Percentiles rank a stretch among this genome's conserved stretches.
Conservation (phyloP, 2,113 vertebrate genomes). For the Gadus chalcogrammus region DNA sequence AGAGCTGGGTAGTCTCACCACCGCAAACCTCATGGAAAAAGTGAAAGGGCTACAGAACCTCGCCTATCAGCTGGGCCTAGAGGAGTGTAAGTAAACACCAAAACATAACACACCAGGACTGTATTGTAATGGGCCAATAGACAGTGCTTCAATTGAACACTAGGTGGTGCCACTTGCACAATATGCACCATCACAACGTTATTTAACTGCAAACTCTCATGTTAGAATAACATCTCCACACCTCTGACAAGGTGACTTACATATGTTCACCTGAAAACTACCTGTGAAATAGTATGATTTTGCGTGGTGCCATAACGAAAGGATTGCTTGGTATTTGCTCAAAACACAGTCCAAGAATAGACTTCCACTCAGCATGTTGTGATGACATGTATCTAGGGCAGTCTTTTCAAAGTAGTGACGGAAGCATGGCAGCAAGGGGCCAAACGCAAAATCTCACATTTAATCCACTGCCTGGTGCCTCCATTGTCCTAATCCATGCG, state of each 20-base stretch:
- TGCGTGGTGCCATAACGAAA: background rate
- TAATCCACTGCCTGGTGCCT: conserved; percentile 61
- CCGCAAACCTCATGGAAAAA: conserved; percentile 98
- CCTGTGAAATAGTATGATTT: background rate
- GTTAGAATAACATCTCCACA: background rate
- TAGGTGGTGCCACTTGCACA: conserved; percentile 60
- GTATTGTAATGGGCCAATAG: no score
- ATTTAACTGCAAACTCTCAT: background rate
- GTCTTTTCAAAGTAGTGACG: conserved; percentile 40
- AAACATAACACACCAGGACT: no score
- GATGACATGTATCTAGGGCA: conserved; percentile 28
- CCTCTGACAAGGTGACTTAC: background rate
- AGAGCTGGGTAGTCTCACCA: conserved; percentile 96
- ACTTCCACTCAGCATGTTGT: background rate
- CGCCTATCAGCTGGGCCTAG: conserved; percentile 93
- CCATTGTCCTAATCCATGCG: conserved; percentile 69
- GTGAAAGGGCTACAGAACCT: conserved; percentile 97
- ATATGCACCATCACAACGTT: no score
- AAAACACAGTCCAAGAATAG: background rate
- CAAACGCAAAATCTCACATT: conserved; percentile 58
- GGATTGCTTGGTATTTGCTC: background rate
- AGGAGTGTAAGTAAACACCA: conserved; percentile 89
- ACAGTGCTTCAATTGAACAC: conserved; percentile 1
- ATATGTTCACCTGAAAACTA: background rate
- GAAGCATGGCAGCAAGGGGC: conserved; percentile 20